Evolutionary conservation across 2,888 invertebrate genomes (phyloP).

Genomic region (Tridacna crocea): DNA sequence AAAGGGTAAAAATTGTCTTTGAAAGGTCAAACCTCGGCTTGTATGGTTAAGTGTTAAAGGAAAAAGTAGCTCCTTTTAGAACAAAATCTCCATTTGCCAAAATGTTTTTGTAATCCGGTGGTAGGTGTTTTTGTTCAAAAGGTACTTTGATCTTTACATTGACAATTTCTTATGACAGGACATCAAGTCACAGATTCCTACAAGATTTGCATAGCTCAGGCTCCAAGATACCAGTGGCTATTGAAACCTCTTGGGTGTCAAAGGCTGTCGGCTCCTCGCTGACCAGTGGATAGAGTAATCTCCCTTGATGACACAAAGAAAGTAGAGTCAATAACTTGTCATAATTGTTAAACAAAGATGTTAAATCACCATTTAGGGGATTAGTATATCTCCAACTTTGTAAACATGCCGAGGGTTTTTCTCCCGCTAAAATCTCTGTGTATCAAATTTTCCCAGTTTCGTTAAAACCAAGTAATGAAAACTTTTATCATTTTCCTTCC

Average conservation of each 20-base stretch:
- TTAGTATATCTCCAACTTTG: constrained; percentile 39
- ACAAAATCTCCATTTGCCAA: no score
- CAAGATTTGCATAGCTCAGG: constrained; percentile 17
- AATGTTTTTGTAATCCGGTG: no score
- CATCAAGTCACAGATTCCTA: not conserved
- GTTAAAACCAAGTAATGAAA: constrained; percentile 14
- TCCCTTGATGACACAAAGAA: constrained; percentile 48
- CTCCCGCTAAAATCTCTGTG: constrained; percentile 25
- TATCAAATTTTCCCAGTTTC: constrained; percentile 13
- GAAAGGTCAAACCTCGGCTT: no score
- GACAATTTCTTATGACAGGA: no score
- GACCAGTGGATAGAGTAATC: constrained; percentile 42
- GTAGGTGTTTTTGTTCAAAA: no score
- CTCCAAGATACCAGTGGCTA: constrained; percentile 28
- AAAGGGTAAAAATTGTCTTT: no score
- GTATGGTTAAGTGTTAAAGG: no score
- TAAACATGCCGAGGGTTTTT: constrained; percentile 39
- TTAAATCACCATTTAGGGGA: constrained; percentile 54
- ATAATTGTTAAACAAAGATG: constrained; percentile 60
- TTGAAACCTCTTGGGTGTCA: constrained; percentile 34
- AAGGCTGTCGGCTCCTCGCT: constrained; percentile 37
- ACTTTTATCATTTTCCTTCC: not conserved
- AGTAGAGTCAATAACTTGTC: constrained; percentile 60
- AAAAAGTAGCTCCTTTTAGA: no score
- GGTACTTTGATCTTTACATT: no score